phyloP scores from a whole-genome alignment of 1,140 invertebrate species.

The Paramacrobiotus metropolitanus region DNA sequence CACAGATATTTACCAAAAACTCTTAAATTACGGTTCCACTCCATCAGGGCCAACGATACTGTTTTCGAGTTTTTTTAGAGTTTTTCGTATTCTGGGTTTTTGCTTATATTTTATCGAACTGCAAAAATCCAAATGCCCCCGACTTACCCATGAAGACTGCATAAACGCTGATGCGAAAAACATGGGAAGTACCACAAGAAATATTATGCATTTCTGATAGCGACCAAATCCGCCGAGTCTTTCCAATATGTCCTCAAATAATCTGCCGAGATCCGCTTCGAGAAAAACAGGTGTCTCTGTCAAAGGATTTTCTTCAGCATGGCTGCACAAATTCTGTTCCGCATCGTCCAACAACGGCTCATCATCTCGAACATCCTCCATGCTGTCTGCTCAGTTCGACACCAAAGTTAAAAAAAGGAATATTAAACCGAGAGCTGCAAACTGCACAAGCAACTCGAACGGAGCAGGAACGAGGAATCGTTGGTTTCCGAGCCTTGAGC shows the following conservation, averaged over 20 bases:
- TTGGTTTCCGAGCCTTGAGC: no score
- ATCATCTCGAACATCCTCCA: not conserved
- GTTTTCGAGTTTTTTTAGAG: no score
- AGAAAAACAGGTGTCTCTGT: not conserved
- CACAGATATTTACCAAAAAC: not conserved
- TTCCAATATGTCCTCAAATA: not conserved
- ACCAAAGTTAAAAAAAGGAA: not conserved
- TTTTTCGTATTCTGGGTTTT: no score
- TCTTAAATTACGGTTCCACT: no score
- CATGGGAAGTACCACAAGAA: not conserved
- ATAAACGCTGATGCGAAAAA: not conserved
- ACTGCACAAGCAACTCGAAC: no score
- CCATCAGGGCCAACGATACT: no score
- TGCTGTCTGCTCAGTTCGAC: not conserved
- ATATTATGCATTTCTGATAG: not conserved
- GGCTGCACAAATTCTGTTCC: not conserved
- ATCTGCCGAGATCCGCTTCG: not conserved
- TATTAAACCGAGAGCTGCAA: no score
- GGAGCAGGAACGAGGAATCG: no score
- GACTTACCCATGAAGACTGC: not conserved
- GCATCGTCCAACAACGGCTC: not conserved
- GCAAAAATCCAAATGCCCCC: no score
- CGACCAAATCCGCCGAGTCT: not conserved
- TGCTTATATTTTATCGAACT: no score
- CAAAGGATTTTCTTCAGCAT: not conserved